These are phyloP conservation scores for Myzus persicae DNA, from an alignment of 1,140 invertebrate species.

Conservation along the genomic window DNA sequence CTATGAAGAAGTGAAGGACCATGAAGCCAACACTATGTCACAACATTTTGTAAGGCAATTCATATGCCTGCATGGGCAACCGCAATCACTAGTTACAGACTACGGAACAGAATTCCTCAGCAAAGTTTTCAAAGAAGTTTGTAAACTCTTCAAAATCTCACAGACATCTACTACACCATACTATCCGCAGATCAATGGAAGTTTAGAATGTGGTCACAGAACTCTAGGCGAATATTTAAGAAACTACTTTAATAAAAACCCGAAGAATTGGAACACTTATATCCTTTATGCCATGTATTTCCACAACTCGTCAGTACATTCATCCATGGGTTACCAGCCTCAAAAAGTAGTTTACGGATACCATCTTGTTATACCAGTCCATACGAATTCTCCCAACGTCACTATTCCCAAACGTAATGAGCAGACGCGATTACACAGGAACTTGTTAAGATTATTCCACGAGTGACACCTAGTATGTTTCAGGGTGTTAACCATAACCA, in stretches of 20 bases:
- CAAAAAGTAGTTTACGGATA: constrained; percentile 60
- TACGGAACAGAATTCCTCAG: neutral
- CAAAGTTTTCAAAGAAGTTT: neutral
- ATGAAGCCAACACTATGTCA: too few species aligned
- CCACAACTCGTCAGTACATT: constrained; percentile 65
- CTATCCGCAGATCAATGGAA: neutral
- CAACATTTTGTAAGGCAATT: neutral
- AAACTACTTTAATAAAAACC: constrained; percentile 64
- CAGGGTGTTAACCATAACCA: too few species aligned
- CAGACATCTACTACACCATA: neutral
- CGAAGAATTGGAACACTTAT: constrained; percentile 65
- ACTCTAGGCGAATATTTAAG: constrained; percentile 65
- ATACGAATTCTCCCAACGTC: too few species aligned
- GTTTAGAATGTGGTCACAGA: constrained; percentile 64
- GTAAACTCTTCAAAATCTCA: neutral
- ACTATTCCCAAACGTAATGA: too few species aligned
- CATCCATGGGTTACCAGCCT: constrained; percentile 64
- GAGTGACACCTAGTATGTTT: too few species aligned
- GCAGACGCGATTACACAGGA: too few species aligned
- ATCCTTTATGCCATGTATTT: constrained; percentile 65
- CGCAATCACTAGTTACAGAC: neutral
- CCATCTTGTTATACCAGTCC: too few species aligned
- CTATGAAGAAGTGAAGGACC: too few species aligned
- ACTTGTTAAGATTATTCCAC: too few species aligned
- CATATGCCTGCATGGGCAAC: neutral